Percentiles rank a stretch among this genome's conserved stretches.
phyloP scores from a whole-genome alignment of 2,888 invertebrate species.

The Polymixis flavicincta region DNA sequence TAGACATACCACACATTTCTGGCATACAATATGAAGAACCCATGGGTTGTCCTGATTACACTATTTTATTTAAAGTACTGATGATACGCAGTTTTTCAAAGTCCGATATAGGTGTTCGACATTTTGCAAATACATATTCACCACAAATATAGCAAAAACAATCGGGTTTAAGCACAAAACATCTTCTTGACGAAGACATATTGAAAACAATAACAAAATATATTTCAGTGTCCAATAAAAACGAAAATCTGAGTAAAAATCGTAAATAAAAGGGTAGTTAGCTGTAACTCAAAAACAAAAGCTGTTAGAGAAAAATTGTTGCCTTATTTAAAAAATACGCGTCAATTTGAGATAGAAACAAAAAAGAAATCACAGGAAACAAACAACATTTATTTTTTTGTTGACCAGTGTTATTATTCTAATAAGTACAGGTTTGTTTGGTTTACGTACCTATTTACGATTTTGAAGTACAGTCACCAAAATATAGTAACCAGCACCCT shows the following conservation, averaged over 20 bases:
- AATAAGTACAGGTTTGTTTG: slow-evolving; percentile 14
- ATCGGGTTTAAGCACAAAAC: neutral
- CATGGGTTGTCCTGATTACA: no score
- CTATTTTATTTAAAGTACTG: neutral
- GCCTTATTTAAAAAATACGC: no score
- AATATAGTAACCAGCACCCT: no score
- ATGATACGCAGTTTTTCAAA: neutral
- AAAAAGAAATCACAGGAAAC: no score
- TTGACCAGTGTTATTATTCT: neutral
- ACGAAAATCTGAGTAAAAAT: neutral
- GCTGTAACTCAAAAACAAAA: no score
- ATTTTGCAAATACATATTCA: neutral
- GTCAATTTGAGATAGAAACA: no score
- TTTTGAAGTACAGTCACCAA: neutral
- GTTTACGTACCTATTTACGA: slow-evolving; percentile 3
- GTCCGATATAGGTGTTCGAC: neutral
- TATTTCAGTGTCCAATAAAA: neutral
- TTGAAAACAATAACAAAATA: neutral
- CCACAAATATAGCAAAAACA: neutral
- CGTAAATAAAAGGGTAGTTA: neutral
- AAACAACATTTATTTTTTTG: no score
- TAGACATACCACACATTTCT: no score
- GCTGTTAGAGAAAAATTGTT: no score
- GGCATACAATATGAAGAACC: no score
- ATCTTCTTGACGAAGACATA: neutral